Evolutionary conservation across 2,797 vertebrate genomes (phyloP), one percentile per base, ranked within the genome.

Genomic region (Sciurus vulgaris): DNA sequence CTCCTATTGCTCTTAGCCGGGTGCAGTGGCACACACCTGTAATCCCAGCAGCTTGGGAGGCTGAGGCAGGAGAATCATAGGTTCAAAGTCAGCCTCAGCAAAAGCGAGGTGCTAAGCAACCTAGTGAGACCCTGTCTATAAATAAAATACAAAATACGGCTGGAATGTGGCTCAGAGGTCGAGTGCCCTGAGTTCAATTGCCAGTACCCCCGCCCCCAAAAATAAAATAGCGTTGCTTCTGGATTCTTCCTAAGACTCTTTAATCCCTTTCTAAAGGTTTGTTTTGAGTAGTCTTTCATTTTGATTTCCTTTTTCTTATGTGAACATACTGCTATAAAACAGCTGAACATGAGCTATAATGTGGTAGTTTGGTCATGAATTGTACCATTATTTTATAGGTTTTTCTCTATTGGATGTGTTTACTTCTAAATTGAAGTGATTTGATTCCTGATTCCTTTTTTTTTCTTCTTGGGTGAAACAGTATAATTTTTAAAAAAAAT

Each of bases 381-480:
- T 72, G 63, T 87, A 47, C 38, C 8, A 20, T 88, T 86, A 30
- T 12, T 5, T 83, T 77, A 72, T 86, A 78, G 67, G 3, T 59
- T 89, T 91, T 89, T 86, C 90, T 96, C 54, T 93, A 85, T 59
- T 81, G 49, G 61, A 44, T 78, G 24, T 86, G 51, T 65, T 65
- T 3, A 3, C 51, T 67, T 91, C 93, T 78, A 87, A 96, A 67
- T 97, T 97, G 96, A 88, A 83, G 17, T 78, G 38, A 24, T 54
- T 97, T 90, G 74, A 94, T 56, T 95, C 76, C 49, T 95, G 44
- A 14, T 96, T 96, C 33, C 33, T 92, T 85, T 86, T 20, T 38
- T 92, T 90, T 93, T 79, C 76, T 90, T 73, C 78, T 63, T 89
- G 41, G 18, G 54, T 72, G 9, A 91, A 81, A 35, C n/a, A 51